These are phyloP conservation scores for Dermochelys coriacea DNA, from an alignment of 2,797 vertebrate species.

Conservation along the genomic window DNA sequence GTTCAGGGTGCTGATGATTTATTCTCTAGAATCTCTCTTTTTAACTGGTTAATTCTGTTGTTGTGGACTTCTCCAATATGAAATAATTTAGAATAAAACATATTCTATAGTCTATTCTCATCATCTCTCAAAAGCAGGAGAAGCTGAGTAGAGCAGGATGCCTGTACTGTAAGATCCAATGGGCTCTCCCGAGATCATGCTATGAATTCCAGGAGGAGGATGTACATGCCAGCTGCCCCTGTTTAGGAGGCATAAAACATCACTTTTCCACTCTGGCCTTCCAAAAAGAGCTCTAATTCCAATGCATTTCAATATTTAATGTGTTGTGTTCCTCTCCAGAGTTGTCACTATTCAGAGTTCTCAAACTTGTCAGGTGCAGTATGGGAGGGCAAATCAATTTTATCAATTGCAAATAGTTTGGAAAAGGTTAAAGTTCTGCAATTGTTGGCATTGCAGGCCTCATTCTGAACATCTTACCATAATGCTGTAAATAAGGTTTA, in stretches of 20 bases:
- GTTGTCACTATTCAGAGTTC: neutral
- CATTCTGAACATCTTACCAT: neutral
- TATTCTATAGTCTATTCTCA: neutral
- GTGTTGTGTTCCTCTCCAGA: neutral
- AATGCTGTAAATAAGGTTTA: neutral
- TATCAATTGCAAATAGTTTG: neutral
- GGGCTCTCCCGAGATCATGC: neutral
- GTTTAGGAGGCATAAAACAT: neutral
- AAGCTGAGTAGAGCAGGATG: neutral
- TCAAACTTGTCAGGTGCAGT: neutral
- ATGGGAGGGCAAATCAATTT: neutral
- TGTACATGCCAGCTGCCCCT: too few species aligned
- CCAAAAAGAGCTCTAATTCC: neutral
- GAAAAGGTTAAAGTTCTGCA: neutral
- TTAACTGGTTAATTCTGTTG: neutral
- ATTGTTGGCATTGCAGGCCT: neutral
- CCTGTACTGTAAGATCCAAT: neutral
- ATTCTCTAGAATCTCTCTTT: constrained; percentile 20
- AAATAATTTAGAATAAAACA: constrained; percentile 33
- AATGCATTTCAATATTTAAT: neutral
- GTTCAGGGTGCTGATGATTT: neutral
- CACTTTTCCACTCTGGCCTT: neutral
- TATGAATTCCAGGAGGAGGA: neutral
- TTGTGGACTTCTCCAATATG: neutral
- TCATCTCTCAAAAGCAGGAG: neutral